Percentiles rank a stretch among this genome's conserved stretches.
Evolutionary conservation across 92 coral and sea anemone genomes (phyloP).

Genomic region (Phenganax stokvisi): DNA sequence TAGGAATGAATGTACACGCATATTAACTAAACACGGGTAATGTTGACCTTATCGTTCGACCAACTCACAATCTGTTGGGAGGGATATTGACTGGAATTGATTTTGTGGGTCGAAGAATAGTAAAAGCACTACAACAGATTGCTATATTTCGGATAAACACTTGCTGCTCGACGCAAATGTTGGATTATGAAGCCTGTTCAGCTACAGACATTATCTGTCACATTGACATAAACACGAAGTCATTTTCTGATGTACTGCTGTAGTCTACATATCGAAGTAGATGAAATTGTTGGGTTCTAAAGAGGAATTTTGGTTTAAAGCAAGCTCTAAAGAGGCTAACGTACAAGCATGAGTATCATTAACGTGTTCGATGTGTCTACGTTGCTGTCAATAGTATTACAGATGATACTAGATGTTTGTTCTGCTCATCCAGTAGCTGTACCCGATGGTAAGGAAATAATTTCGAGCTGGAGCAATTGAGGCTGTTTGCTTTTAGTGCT

Average conservation of each 20-base stretch:
- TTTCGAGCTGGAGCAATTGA: neutral
- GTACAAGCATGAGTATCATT: neutral
- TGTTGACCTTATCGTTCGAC: neutral
- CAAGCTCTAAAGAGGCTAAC: neutral
- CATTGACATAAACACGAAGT: constrained; percentile 2
- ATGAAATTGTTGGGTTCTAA: neutral
- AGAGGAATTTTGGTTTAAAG: constrained; percentile 1
- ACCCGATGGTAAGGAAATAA: neutral
- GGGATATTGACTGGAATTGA: neutral
- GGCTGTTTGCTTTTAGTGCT: neutral
- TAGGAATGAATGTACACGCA: constrained; percentile 11
- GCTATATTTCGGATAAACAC: constrained; percentile 10
- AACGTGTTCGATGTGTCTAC: neutral
- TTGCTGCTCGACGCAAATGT: neutral
- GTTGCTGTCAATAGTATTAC: neutral
- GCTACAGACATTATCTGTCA: constrained; percentile 5
- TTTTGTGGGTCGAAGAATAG: neutral
- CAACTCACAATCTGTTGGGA: constrained; percentile 7
- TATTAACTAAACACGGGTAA: constrained; percentile 12
- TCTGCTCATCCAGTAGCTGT: neutral
- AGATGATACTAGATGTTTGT: neutral
- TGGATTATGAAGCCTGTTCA: neutral
- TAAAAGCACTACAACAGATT: neutral
- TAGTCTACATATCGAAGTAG: neutral
- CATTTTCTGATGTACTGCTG: neutral